Evolutionary conservation across 2,797 vertebrate species (phyloP), one percentile per base, ranked within the genome.

Genomic region (Sphaeramia orbicularis): DNA sequence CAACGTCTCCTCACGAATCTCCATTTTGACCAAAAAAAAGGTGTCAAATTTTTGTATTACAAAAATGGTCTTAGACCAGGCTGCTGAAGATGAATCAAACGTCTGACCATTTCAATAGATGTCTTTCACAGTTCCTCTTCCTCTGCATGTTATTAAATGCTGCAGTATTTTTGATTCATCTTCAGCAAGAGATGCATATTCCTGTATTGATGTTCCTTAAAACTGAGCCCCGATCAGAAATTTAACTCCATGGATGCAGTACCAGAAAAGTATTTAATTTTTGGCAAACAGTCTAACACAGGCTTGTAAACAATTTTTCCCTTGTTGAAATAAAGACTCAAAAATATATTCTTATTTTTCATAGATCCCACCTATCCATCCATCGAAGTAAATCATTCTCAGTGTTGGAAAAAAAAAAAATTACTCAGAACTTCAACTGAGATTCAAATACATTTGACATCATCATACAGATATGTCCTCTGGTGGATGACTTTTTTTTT

Each of bases 261-360:
- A 92, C 88, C 84, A 93, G 82, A 91, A 94, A 81, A 82, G 54
- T 56, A 74, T 84, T 86, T 83, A 18, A 74, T 91, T 86, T 92
- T 95, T 94, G 94, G 94, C 93, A 96, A 95, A 94, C 86, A 91
- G 88, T 93, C 87, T 87, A 93, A 93, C 92, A 94, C 82, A 92
- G 91, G 91, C 93, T 94, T 95, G 95, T 96, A 96, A 97, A 96
- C 94, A 95, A 92, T 77, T 89, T 90, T 95, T 96, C 95, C 94
- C 95, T 96, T 95, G 85, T 94, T 89, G 87, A 92, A 91, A 94
- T 82, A 83, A 93, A 93, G 87, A 92, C 86, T 90, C 55, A 66
- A 77, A 84, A 91, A 86, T 82, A 78, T 83, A 71, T 61, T 69
- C 72, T 71, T 51, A 63, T 43, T 82, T 82, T 71, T 64, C 49